Conservation (phyloP, 2,888 invertebrate species). For the Lagria hirta region DNA sequence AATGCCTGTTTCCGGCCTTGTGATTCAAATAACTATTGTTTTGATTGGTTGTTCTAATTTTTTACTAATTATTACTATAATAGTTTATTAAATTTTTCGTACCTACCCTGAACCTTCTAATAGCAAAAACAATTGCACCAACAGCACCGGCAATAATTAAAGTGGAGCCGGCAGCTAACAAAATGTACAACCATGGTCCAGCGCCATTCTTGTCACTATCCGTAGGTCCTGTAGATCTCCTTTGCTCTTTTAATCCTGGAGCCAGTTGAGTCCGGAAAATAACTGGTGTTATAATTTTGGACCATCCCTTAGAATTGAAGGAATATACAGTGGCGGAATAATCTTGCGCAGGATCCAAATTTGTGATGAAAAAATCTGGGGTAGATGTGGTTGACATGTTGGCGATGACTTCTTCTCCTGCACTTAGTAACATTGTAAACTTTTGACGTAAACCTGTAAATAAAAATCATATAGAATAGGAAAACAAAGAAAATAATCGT, state of each 20-base stretch:
- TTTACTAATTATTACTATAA: too few species aligned
- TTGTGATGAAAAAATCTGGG: constrained; percentile 57
- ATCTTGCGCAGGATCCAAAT: constrained; percentile 57
- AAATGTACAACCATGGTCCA: constrained; percentile 51
- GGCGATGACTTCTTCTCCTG: constrained; percentile 47
- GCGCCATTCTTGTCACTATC: constrained; percentile 34
- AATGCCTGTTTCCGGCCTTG: too few species aligned
- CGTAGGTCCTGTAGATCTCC: constrained; percentile 50
- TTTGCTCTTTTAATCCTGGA: constrained; percentile 54
- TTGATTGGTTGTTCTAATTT: too few species aligned
- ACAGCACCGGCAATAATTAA: constrained; percentile 52
- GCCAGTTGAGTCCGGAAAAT: constrained; percentile 55
- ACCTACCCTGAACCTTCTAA: constrained; percentile 48
- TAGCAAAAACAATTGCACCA: constrained; percentile 49
- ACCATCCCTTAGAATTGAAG: constrained; percentile 65
- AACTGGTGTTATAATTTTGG: constrained; percentile 52
- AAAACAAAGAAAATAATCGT: background rate
- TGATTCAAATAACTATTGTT: too few species aligned
- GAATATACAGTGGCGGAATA: constrained; percentile 61
- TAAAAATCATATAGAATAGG: background rate
- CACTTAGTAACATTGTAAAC: constrained; percentile 52
- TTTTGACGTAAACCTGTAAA: constrained; percentile 47
- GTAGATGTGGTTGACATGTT: constrained; percentile 50
- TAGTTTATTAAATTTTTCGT: too few species aligned
- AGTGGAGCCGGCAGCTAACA: constrained; percentile 51